These are phyloP conservation scores for Bilobella aurantiaca DNA, from an alignment of 1,140 invertebrate genomes.

Conservation along the genomic window DNA sequence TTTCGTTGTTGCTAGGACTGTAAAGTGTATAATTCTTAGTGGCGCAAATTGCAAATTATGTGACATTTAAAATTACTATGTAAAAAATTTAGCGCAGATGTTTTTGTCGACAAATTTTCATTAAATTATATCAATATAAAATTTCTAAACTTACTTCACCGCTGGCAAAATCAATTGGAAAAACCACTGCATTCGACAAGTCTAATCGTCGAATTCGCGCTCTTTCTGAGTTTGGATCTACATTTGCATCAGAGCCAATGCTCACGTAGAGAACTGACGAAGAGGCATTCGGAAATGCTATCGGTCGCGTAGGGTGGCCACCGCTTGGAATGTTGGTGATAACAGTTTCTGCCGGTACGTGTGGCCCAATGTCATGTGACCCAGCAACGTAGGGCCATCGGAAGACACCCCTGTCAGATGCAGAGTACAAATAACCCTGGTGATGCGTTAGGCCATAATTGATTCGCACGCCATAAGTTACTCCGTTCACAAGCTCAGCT, in stretches of 20 bases:
- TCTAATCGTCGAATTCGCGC: constrained; percentile 2
- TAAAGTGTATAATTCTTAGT: not conserved
- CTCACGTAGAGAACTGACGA: constrained; percentile 2
- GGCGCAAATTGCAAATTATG: not conserved
- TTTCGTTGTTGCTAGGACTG: not conserved
- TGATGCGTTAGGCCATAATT: constrained; percentile 14
- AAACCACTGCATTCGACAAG: not conserved
- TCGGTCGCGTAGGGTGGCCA: not conserved
- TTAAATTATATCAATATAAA: not conserved
- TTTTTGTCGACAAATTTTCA: not conserved
- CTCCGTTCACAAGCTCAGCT: not conserved
- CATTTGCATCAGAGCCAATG: constrained; percentile 17
- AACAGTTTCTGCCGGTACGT: not conserved
- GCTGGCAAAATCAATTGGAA: not conserved
- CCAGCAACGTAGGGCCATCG: constrained; percentile 22
- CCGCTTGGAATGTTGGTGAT: constrained; percentile 6
- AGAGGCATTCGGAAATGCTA: not conserved
- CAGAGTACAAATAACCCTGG: constrained; percentile 9
- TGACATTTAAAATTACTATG: not conserved
- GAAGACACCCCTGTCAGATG: constrained; percentile 12
- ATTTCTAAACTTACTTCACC: not conserved
- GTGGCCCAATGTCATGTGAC: not conserved
- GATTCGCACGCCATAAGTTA: not conserved
- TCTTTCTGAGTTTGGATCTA: constrained; percentile 7
- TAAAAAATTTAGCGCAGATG: not conserved